Conservation (phyloP, 2,113 vertebrate genomes). For the Pelecanus crispus region DNA sequence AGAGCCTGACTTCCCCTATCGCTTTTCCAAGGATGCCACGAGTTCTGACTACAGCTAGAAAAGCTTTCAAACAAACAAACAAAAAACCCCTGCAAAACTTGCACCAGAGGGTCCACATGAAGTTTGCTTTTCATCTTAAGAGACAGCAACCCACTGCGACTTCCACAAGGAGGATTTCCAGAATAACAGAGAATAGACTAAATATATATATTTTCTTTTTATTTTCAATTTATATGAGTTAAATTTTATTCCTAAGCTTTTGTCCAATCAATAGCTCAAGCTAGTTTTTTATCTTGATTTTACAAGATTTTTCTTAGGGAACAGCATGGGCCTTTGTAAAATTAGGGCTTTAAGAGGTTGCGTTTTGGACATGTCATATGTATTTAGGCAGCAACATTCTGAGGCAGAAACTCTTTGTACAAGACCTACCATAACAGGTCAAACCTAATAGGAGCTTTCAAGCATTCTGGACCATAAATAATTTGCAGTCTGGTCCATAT, state of each 20-base stretch:
- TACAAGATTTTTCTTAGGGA: background rate
- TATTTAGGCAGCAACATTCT: background rate
- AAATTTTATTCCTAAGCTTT: background rate
- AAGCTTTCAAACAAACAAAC: background rate
- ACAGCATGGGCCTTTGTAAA: background rate
- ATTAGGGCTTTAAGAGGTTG: background rate
- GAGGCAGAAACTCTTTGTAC: background rate
- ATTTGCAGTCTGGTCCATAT: background rate
- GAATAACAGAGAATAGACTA: background rate
- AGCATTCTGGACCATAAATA: background rate
- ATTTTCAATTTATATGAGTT: background rate
- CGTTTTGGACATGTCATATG: background rate
- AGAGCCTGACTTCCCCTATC: background rate
- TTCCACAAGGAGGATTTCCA: background rate
- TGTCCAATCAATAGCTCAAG: background rate
- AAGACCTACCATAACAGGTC: background rate
- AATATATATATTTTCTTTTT: background rate
- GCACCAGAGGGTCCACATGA: background rate
- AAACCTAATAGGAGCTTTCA: background rate
- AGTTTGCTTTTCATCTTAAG: background rate
- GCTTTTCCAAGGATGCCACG: background rate
- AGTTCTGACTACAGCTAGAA: background rate
- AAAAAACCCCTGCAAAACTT: background rate
- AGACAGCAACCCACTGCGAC: background rate
- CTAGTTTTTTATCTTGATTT: background rate